Base-by-base conservation (phyloP, 2,797 vertebrate genomes). In the Periophthalmus magnuspinnatus region DNA sequence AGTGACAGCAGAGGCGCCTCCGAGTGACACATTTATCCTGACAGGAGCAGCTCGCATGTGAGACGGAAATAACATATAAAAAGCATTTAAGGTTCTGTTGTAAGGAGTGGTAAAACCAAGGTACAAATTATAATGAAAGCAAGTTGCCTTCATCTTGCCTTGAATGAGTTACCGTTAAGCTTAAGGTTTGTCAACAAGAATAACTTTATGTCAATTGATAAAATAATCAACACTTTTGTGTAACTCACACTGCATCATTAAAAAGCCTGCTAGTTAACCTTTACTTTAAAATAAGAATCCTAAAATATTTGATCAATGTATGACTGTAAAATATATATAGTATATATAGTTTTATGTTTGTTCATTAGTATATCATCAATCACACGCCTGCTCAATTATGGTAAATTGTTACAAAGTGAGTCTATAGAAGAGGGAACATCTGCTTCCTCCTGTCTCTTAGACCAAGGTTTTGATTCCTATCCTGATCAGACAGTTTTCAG, bases 1-100 rank as follows among this genome's bases (percentile, higher is more conserved):
- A 70, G 85, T 90, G 86, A 91, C 90, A 78, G 88, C 71, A 79
- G 86, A 91, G 88, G 81, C 85, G 81, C 86, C 88, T 79, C 79
- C 83, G 77, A 61, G 82, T 81, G 86, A 90, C 85, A 87, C 86
- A 81, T 75, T 84, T 84, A 84, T 86, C 90, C 89, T 90, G 84
- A 89, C 87, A 83, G 70, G 73, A 72, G 77, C 67, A 75, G 78
- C 76, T 65, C 76, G 72, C 5, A 32, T 60, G 72, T 85, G 73
- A 74, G 76, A 81, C 82, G 28, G 65, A 68, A 48, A 73, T 54
- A 71, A 50, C 21, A 55, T 55, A 55, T 64, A 80, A 84, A 77
- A 68, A 52, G 59, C 28, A 48, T 38, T 55, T 22, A 55, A 5
- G 55, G 70, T 59, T 58, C n/a, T 36, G 71, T 61, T 33, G 52